phyloP scores from a whole-genome alignment of 2,113 vertebrate species.

The Gadus macrocephalus region DNA sequence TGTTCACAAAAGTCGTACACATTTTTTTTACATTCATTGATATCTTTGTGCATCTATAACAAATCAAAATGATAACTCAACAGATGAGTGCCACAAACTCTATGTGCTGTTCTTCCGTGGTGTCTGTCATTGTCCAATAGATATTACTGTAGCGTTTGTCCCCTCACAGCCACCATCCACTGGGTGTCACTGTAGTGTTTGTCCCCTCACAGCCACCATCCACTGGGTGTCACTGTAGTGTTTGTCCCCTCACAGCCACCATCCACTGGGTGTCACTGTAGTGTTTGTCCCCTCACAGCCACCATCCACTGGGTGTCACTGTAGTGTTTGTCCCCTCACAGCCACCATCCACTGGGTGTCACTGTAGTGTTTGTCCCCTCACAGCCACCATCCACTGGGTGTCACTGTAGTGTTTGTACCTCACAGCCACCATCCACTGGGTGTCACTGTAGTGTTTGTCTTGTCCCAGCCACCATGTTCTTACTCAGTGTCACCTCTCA shows the following conservation, averaged over 20 bases:
- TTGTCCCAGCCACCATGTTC: constrained; percentile 44
- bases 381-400: constrained; percentile 52
- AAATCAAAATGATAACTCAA: too few species aligned
- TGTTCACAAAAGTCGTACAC: neutral
- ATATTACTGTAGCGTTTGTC: constrained; percentile 40
- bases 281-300: too few species aligned
- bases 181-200: constrained; percentile 62
- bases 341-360: constrained; percentile 62
- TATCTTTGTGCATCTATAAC: too few species aligned
- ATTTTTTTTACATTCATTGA: too few species aligned
- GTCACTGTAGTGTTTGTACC: constrained; percentile 51
- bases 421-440: constrained; percentile 46
- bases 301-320: too few species aligned
- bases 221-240: too few species aligned
- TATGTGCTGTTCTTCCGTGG: too few species aligned
- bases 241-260: too few species aligned
- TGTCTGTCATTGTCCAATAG: constrained; percentile 47
- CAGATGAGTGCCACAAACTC: too few species aligned
- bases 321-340: too few species aligned
- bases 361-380: constrained; percentile 33
- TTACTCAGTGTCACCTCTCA: constrained; percentile 18
- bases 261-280: too few species aligned
- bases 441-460: constrained; percentile 59
- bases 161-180: constrained; percentile 49
- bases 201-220: constrained; percentile 38